Evolutionary conservation across 2,113 vertebrate genomes (phyloP), one percentile per base, ranked within the genome.

Genomic region (Alosa alosa): DNA sequence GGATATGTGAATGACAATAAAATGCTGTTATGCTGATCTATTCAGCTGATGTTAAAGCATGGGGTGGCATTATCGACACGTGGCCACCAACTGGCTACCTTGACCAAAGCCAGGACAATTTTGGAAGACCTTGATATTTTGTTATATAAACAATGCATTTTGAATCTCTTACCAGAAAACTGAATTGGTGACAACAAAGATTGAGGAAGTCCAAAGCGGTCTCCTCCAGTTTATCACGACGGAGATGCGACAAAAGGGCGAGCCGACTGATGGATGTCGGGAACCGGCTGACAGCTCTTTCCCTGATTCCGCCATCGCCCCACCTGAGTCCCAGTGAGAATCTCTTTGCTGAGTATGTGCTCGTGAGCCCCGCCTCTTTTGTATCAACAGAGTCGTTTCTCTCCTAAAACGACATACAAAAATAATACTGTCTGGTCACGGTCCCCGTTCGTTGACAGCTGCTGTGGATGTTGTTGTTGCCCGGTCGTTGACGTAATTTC

Each of bases 181-280:
- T 87, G 95, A 83, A 95, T 96, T 97, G 90, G 95, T 95, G 86
- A 94, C 95, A 88, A 95, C 88, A 89, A 97, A 97, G 90, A 92
- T 89, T 8, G 93, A 92, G 86, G 95, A 92, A 87, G 94, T 96
- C 92, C 89, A 91, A 86, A 95, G 90, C 31, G 95, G 96, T 93
- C 95, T 95, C 91, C 89, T 91, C 96, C 97, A 97, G 95, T 91
- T 94, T 83, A 96, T 90, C 55, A 95, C 92, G 85, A 92, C 84
- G 82, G 55, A 3, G 49, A 90, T 86, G 1, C 84, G 82, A 75
- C 83, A 20, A 8, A 81, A 22, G 41, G 81, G 52, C 75, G 50
- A 18, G 39, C 45, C 75, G 25, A 57, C 81, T 60, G 86, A 64
- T 68, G 78, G 75, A 46, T 86, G 83, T 22, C 9, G 45, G 45